These are phyloP conservation scores for Phenganax stokvisi DNA, from an alignment of 92 coral and sea anemone genomes.

Conservation along the genomic window DNA sequence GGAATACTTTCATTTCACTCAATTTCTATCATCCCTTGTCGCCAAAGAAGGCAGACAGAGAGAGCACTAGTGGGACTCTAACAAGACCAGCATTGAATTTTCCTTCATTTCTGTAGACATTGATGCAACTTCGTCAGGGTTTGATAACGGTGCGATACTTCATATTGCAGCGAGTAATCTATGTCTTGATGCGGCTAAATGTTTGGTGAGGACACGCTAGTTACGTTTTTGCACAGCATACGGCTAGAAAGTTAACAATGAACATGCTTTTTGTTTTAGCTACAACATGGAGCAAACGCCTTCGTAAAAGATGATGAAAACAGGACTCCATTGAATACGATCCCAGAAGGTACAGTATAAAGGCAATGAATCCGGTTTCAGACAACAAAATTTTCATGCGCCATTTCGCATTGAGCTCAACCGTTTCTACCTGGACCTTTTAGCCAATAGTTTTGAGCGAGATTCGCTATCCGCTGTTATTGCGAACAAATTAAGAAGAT, in stretches of 20 bases:
- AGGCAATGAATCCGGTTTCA: too few species aligned
- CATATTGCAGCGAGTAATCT: constrained; percentile 88
- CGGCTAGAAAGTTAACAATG: background rate
- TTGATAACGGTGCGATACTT: constrained; percentile 87
- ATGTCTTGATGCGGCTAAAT: constrained; percentile 85
- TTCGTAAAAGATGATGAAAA: constrained; percentile 70
- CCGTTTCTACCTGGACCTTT: background rate
- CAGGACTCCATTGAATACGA: constrained; percentile 73
- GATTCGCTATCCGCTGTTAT: constrained; percentile 86
- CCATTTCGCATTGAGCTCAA: too few species aligned
- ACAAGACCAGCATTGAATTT: too few species aligned
- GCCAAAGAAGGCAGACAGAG: background rate
- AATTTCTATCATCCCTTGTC: background rate
- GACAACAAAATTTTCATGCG: too few species aligned
- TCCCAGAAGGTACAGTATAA: constrained; percentile 68
- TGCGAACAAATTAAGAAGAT: constrained; percentile 72
- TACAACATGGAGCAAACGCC: constrained; percentile 90
- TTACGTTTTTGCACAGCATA: background rate
- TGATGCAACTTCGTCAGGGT: constrained; percentile 78
- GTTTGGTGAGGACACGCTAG: constrained; percentile 57
- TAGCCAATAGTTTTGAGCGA: constrained; percentile 72
- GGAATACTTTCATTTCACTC: background rate
- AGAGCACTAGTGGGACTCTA: background rate
- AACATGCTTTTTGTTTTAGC: constrained; percentile 42
- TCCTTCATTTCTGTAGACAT: constrained; percentile 52